These are phyloP conservation scores for Limosa lapponica DNA, from an alignment of 2,797 vertebrate species.

Conservation along the genomic window DNA sequence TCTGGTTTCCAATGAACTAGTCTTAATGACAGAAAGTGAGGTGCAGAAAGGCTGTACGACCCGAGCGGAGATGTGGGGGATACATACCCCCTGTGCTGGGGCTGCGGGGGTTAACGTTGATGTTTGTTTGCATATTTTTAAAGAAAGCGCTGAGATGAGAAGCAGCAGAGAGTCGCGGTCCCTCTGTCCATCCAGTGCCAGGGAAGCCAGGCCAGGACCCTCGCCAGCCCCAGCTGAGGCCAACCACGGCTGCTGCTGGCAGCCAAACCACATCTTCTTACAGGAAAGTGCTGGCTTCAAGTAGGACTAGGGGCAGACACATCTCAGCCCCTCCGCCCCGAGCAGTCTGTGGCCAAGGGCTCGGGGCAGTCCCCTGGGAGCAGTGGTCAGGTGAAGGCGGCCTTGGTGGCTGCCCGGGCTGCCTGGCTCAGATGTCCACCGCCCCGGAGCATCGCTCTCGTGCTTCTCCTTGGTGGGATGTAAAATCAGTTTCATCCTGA, in stretches of 20 bases:
- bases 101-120: not conserved
- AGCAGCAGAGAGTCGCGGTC: not conserved
- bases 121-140: not conserved
- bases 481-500: not conserved
- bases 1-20: not conserved
- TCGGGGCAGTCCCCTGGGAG: not conserved
- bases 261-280: not conserved
- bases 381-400: accelerated
- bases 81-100: accelerated
- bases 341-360: accelerated
- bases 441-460: accelerated
- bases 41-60: not conserved
- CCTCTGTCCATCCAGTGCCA: not conserved
- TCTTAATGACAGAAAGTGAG: not conserved
- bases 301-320: not conserved
- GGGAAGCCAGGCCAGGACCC: not conserved
- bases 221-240: accelerated
- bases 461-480: not conserved
- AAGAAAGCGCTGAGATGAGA: not conserved
- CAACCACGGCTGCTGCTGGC: not conserved
- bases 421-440: accelerated
- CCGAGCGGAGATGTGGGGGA: accelerated
- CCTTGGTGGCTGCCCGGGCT: not conserved
- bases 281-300: not conserved
- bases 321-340: not conserved